Base-by-base conservation (phyloP, 2,113 vertebrate species). In the Dipodomys stephensi region DNA sequence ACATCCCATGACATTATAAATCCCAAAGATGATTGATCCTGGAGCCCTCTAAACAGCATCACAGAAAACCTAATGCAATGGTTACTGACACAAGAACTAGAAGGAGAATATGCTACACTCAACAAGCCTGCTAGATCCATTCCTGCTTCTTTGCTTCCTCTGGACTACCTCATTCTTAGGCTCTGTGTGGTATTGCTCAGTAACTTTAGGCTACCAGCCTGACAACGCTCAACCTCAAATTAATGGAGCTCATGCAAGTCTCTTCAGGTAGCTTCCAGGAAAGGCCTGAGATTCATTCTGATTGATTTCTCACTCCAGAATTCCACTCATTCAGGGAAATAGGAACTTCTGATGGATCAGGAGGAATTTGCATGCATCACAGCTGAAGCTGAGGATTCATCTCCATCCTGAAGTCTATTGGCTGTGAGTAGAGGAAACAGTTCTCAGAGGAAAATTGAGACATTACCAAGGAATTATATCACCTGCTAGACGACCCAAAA, bases 361-460 rank as follows among this genome's bases (percentile, higher is more conserved):
- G 53, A 19, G 91, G 28, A 11, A 13, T 57, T 86, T 27, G 4
- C 27, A 44, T 0, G 18, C 30, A 39, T 77, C 81, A 28, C 0
- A 4, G 20, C 80, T 81, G 25, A 57, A 71, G 27, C 22, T 65
- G 23, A 90, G 11, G 65, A 60, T 22, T 25, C 39, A 27, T 11
- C 27, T 67, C 13, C 23, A 60, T 32, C 25, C 32, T 28, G 32
- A 72, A 93, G 62, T 9, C 49, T 49, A 28, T 5, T 0, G 39
- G 16, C 73, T 90, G 32, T 67, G 53, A 67, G 78, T 39, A 16
- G 10, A 77, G 65, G 39, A 94, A 20, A 10, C 12, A 6, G 46
- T 81, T 93, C 64, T 85, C 39, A 93, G 73, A 87, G 79, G 49
- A 90, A 94, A 82, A 69, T 64, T 53, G n/a, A 46, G 82, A 19